phyloP scores from a whole-genome alignment of 2,113 vertebrate genomes.

The Pardalotus punctatus region DNA sequence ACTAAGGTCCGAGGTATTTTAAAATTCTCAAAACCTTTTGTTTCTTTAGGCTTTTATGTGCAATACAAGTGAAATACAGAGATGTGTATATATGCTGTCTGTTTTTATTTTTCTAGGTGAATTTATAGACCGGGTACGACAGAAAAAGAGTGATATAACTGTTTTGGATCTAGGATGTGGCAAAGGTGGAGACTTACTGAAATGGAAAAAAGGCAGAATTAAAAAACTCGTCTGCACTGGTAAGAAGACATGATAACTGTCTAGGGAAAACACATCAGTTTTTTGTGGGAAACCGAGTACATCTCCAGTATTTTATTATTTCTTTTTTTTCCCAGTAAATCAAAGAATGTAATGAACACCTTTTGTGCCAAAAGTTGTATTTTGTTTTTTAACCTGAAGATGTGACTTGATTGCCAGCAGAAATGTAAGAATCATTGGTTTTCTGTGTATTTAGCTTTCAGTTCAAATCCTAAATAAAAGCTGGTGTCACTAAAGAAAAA shows the following conservation, averaged over 20 bases:
- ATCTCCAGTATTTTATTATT: background rate
- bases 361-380: background rate
- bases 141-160: constrained; percentile 74
- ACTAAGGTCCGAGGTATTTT: background rate
- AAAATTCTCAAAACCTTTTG: background rate
- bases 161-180: constrained; percentile 96
- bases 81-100: background rate
- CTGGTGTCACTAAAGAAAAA: background rate
- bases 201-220: constrained; percentile 94
- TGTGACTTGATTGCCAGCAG: background rate
- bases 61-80: background rate
- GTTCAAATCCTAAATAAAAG: background rate
- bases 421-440: background rate
- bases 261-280: background rate
- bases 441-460: background rate
- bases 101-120: constrained; percentile 77
- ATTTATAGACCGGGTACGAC: constrained; percentile 84
- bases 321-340: background rate
- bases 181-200: constrained; percentile 96
- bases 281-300: background rate
- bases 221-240: constrained; percentile 91
- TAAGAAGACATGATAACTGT: constrained; percentile 55
- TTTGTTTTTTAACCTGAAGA: background rate
- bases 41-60: background rate
- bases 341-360: background rate